Evolutionary conservation across 2,113 vertebrate genomes (phyloP).

Genomic region (Solea senegalensis): DNA sequence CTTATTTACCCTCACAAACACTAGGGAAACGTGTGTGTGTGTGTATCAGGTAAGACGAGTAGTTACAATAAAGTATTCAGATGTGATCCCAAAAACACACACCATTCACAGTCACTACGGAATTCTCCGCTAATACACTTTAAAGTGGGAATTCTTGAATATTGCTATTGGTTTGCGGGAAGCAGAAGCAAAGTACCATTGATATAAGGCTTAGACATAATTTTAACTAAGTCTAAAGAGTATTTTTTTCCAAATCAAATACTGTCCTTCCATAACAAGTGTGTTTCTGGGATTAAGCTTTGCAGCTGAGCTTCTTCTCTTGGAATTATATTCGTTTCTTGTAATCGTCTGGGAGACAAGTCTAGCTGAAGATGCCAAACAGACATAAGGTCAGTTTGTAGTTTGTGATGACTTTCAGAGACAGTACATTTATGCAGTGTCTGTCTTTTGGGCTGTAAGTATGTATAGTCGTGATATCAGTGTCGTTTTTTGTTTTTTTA

Average conservation of each 20-base stretch:
- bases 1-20: too few relatives aligned
- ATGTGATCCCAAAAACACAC: slow-evolving; percentile 8
- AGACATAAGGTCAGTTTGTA: slow-evolving; percentile 28
- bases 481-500: background rate
- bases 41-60: background rate
- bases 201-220: background rate
- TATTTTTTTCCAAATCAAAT: background rate
- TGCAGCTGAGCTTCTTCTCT: slow-evolving; percentile 37
- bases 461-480: background rate
- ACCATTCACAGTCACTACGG: background rate
- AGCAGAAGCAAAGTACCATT: background rate
- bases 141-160: background rate
- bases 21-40: background rate
- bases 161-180: background rate
- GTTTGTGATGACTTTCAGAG: slow-evolving; percentile 36
- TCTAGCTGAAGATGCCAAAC: slow-evolving; percentile 15
- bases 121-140: slow-evolving; percentile 13
- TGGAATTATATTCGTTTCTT: slow-evolving; percentile 33
- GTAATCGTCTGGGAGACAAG: slow-evolving; percentile 54
- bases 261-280: background rate
- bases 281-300: slow-evolving; percentile 44
- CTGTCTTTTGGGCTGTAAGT: slow-evolving; percentile 4
- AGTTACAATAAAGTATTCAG: background rate
- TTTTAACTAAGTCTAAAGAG: slow-evolving; percentile 5
- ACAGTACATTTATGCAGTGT: background rate